Evolutionary conservation across 2,113 vertebrate species (phyloP).

Genomic region (Trogon melanurus): DNA sequence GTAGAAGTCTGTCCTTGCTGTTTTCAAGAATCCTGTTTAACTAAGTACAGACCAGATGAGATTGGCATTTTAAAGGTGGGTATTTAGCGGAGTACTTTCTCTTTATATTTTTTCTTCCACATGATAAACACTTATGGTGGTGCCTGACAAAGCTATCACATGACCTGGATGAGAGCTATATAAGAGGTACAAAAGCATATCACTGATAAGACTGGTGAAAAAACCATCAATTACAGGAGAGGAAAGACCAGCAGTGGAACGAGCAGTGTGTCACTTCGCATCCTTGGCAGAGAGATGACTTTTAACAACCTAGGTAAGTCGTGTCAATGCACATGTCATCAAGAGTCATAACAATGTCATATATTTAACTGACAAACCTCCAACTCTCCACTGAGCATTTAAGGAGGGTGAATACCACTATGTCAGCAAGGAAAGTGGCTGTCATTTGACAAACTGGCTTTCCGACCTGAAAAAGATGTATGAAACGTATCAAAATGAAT

Average conservation of each 20-base stretch:
- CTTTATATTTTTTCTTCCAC: background rate
- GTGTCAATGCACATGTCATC: slow-evolving; percentile 28
- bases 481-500: slow-evolving; percentile 17
- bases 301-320: slow-evolving; percentile 17
- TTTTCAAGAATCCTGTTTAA: background rate
- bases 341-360: slow-evolving; percentile 45
- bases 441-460: slow-evolving; percentile 16
- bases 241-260: background rate
- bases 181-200: background rate
- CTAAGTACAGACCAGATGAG: background rate
- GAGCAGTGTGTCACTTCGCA: background rate
- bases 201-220: background rate
- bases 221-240: background rate
- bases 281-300: slow-evolving; percentile 22
- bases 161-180: background rate
- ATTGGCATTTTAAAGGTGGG: background rate
- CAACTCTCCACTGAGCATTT: background rate
- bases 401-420: background rate
- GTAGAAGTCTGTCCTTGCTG: background rate
- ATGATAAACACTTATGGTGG: background rate
- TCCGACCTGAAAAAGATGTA: slow-evolving; percentile 11
- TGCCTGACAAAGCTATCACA: background rate
- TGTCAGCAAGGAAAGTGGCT: background rate
- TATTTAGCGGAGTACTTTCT: background rate
- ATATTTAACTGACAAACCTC: slow-evolving; percentile 40